Base-by-base conservation (phyloP, 2,797 vertebrate species). In the Lindbergichthys nudifrons region DNA sequence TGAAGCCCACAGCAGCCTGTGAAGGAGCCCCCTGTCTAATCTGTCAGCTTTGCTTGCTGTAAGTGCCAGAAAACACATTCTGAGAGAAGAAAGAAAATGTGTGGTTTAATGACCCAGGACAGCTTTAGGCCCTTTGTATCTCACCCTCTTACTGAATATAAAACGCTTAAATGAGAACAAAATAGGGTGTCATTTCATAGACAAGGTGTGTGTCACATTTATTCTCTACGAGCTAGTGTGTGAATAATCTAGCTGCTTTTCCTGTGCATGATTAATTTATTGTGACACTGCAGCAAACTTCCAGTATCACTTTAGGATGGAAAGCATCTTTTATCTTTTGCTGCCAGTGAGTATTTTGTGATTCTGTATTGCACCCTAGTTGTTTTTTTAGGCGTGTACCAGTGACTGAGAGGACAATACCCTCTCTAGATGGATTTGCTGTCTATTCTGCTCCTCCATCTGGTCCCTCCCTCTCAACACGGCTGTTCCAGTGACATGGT, bases 81-180 rank as follows among this genome's bases (percentile, higher is more conserved):
- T 81, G 80, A 84, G 67, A 85, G 80, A 84, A 86, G 88, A 83
- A 88, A 85, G 83, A 87, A 85, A 90, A 92, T 80, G 82, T 91
- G 89, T 69, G 83, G 83, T 88, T 91, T 92, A 93, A 92, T 92
- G 91, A 92, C 85, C 89, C 89, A 59, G 79, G 90, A 90, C 91
- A 88, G 91, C 89, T 90, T 86, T 36, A 79, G 88, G 87, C 83
- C 77, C 81, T 90, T 82, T 81, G 79, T 80, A 79, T 82, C 80
- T 88, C 89, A 84, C 75, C 79, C 84, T 78, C 72, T 76, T 77
- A 82, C 86, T 81, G 87, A 90, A 91, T 88, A 86, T 89, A 88
- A 91, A 92, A 90, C 80, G 82, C 83, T 74, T 83, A 92, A 92
- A 92, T 82, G 89, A 88, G 87, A 88, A 89, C 90, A 92, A 89